Evolutionary conservation across 2,797 vertebrate species (phyloP).

Genomic region (Enteromius unitaeniatus): DNA sequence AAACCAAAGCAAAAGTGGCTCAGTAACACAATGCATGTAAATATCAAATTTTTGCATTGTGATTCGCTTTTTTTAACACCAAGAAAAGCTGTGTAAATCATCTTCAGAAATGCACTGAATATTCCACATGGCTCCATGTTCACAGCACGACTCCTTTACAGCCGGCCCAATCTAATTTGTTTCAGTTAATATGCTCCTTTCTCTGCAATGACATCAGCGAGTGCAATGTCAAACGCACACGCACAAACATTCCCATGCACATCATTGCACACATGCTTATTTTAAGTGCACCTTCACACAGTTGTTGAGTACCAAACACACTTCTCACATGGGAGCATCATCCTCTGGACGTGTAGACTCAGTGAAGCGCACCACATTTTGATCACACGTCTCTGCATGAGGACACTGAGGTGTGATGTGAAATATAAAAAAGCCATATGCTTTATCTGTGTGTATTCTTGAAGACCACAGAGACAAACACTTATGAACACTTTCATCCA

Average conservation of each 20-base stretch:
- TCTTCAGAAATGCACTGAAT: conserved; percentile 30
- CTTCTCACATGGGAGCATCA: background rate
- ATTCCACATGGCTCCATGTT: conserved; percentile 28
- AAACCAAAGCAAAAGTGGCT: background rate
- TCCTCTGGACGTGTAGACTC: background rate
- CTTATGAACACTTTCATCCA: background rate
- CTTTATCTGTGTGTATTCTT: conserved; percentile 26
- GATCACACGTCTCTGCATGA: background rate
- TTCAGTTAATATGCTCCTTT: conserved; percentile 59
- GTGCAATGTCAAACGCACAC: conserved; percentile 27
- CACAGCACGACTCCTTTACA: conserved; percentile 58
- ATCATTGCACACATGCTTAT: background rate
- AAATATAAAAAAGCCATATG: conserved; percentile 43
- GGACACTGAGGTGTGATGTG: conserved; percentile 14
- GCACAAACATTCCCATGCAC: background rate
- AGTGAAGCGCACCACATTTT: background rate
- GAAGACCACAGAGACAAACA: background rate
- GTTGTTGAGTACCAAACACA: conserved; percentile 22
- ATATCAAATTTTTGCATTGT: background rate
- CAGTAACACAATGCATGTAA: conserved; percentile 7
- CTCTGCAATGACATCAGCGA: conserved; percentile 8
- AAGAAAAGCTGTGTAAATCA: conserved; percentile 25
- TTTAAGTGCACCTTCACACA: background rate
- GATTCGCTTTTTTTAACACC: background rate
- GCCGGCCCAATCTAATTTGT: conserved; percentile 52